These are phyloP conservation scores for Baryphthengus martii DNA, from an alignment of 2,113 vertebrate genomes.

Conservation along the genomic window DNA sequence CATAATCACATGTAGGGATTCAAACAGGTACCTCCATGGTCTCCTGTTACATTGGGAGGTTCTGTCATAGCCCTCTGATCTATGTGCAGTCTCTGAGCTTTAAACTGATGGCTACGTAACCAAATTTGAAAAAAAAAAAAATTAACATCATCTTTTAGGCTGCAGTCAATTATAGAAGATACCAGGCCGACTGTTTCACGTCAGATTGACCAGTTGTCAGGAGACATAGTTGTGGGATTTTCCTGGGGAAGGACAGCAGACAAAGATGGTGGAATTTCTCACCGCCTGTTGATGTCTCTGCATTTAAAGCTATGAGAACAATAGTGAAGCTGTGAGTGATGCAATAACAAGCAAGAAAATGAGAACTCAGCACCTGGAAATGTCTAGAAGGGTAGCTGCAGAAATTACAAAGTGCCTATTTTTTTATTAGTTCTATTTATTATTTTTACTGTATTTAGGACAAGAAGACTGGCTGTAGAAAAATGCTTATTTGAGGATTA, in stretches of 20 bases:
- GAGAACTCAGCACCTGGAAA: background rate
- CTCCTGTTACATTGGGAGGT: background rate
- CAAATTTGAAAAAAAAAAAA: background rate
- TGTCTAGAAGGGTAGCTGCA: background rate
- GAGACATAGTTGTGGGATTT: background rate
- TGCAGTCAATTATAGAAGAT: background rate
- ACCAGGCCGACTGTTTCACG: background rate
- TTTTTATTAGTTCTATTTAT: background rate
- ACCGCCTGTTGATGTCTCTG: background rate
- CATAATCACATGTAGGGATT: background rate
- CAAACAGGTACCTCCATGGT: background rate
- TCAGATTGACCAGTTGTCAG: background rate
- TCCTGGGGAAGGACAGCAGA: background rate
- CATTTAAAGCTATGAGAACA: background rate
- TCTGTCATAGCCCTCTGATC: background rate
- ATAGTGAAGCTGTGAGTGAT: background rate
- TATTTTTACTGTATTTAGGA: background rate
- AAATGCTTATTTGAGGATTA: background rate
- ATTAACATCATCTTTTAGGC: background rate
- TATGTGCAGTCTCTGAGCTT: background rate
- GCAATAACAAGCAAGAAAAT: background rate
- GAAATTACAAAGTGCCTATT: background rate
- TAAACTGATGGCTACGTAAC: background rate
- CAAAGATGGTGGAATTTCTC: background rate
- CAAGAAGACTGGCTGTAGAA: background rate